Percentiles rank a stretch among this genome's conserved stretches.
Conservation (phyloP, 2,888 invertebrate genomes). For the Zygothrica quintamaculata region DNA sequence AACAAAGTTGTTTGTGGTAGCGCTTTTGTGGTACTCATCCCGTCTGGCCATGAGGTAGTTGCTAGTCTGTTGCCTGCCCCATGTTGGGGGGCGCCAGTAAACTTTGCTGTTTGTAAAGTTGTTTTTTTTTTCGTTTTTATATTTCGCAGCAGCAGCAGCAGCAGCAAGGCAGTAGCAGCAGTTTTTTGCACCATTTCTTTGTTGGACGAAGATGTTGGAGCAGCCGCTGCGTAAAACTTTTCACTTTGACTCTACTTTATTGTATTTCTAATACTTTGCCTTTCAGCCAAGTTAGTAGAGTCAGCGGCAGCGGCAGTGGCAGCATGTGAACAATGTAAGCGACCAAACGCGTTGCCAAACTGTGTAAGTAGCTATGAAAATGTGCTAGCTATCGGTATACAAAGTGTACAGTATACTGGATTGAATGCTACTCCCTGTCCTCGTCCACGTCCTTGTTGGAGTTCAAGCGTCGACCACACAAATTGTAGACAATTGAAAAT, state of each 20-base stretch:
- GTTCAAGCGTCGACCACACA: constrained; percentile 59
- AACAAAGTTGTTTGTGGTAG: constrained; percentile 80
- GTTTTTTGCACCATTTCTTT: constrained; percentile 66
- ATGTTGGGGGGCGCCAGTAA: constrained; percentile 58
- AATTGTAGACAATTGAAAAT: constrained; percentile 79
- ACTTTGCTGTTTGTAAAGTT: constrained; percentile 76
- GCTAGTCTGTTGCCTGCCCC: constrained; percentile 11
- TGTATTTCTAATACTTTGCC: constrained; percentile 81
- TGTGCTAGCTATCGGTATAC: constrained; percentile 62
- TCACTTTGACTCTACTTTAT: constrained; percentile 82
- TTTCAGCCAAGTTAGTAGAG: constrained; percentile 74
- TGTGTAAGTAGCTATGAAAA: constrained; percentile 78
- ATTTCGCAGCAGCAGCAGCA: constrained; percentile 11
- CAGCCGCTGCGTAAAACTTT: constrained; percentile 80
- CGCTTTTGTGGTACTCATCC: constrained; percentile 66
- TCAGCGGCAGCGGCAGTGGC: constrained; percentile 65
- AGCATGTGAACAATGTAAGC: constrained; percentile 80
- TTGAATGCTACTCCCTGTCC: too few relatives aligned
- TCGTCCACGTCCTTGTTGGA: constrained; percentile 1
- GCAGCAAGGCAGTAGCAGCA: constrained; percentile 33
- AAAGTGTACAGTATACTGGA: not conserved
- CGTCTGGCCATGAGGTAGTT: constrained; percentile 13
- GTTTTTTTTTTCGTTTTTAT: constrained; percentile 36
- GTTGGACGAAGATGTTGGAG: constrained; percentile 53
- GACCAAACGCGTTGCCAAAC: constrained; percentile 72